These are phyloP conservation scores for Opisthocomus hoazin DNA, from an alignment of 2,113 vertebrate genomes.

Conservation along the genomic window DNA sequence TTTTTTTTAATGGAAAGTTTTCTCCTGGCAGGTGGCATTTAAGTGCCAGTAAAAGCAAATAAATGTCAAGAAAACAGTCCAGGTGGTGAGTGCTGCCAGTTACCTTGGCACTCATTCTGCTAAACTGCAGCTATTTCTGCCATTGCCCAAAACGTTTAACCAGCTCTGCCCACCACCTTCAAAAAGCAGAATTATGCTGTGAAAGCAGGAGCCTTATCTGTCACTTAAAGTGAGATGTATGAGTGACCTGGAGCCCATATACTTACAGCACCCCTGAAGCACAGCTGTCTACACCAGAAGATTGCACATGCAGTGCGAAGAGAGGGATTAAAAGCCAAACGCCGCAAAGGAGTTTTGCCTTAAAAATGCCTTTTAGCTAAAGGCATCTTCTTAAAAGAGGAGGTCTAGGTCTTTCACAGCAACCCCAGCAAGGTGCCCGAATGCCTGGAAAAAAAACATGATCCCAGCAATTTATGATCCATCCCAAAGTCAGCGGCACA, in stretches of 20 bases:
- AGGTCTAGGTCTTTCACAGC: neutral
- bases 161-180: neutral
- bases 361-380: neutral
- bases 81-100: slow-evolving; percentile 1
- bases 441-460: neutral
- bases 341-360: neutral
- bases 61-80: slow-evolving; percentile 53
- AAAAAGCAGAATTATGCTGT: neutral
- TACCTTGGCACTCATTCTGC: neutral
- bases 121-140: slow-evolving; percentile 40
- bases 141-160: neutral
- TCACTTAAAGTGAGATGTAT: neutral
- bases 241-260: neutral
- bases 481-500: neutral
- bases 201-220: neutral
- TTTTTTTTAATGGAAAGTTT: neutral
- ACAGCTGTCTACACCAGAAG: neutral
- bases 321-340: neutral
- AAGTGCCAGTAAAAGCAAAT: slow-evolving; percentile 60
- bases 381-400: neutral
- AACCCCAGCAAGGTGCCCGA: neutral
- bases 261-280: neutral
- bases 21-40: slow-evolving; percentile 35
- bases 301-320: neutral
- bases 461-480: neutral